Evolutionary conservation across 2,113 vertebrate genomes (phyloP), one percentile per base, ranked within the genome.

Genomic region (Lycocorax pyrrhopterus): DNA sequence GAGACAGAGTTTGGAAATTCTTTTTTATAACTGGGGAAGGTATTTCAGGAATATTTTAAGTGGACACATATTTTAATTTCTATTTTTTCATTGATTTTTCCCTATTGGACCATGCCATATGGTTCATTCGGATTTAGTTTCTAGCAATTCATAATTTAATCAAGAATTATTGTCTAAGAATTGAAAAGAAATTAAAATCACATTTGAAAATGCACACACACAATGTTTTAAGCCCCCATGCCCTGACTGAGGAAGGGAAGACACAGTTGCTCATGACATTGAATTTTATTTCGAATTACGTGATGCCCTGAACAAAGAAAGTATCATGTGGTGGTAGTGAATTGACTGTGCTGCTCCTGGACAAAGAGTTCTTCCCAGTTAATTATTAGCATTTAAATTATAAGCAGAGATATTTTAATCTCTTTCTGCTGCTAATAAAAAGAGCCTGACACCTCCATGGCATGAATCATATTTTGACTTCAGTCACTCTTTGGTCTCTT

Each of bases 331-430:
- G 56, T 68, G 32, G 33, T 52, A 32, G 25, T 68, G 84, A 89
- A 51, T 77, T 82, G 78, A 68, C 52, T 87, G 60, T 21, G 62
- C 56, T 64, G 43, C 27, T 82, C 43, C 66, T 89, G 73, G 47
- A 76, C 78, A 90, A n/a, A 63, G 43, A 82, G 58, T 90, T 80
- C 43, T 68, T n/a, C 44, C 41, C 55, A 53, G 71, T 74, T 93
- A 91, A 84, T 84, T 69, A 92, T 72, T 62, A 56, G 23, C 12
- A 17, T 79, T 90, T 72, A 69, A 93, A 95, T 93, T 87, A 79
- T n/a, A 76, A 88, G 32, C 55, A 85, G 66, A 78, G 49, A 79
- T 73, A 80, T 77, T 94, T 91, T 33, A 79, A 89, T 85, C 49
- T 68, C 62, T 29, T 80, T 71, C 67, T 84, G 51, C 56, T 75